Evolutionary conservation across 2,888 invertebrate species (phyloP), one percentile per base, ranked within the genome.

Genomic region (Heteromyza rotundicornis): DNA sequence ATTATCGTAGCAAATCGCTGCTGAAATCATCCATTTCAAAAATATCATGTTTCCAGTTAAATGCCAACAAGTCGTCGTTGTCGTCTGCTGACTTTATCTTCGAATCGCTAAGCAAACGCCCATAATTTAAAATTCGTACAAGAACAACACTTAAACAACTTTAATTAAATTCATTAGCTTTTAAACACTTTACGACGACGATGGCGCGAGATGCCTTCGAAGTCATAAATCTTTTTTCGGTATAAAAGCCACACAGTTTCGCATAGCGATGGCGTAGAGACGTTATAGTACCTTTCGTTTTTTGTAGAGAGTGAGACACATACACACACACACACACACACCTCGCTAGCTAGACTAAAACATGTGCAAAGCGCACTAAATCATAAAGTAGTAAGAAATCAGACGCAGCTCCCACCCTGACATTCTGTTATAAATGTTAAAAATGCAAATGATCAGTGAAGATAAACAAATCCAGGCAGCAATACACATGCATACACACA

Each of bases 151-250:
- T 36, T 16, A 62, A 66, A 65, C 52, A 60, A 63, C 66, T 69
- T 70, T 68, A 70, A 70, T 70, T 68, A 70, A 69, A 70, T 70
- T 68, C 68, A 70, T 70, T 70, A 68, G 69, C 63, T 65, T 65
- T 66, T 64, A 57, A 62, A 68, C 60, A 60, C 60, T 60, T 62
- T 59, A 65, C 60, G 64, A 62, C 32, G 27, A n/a, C n/a, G n/a
- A n/a, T n/a, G n/a, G n/a, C n/a, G n/a, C n/a, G n/a, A n/a, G n/a
- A 23, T 16, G 52, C 52, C 16, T 24, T 7, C 24, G 17, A 24
- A 52, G 52, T n/a, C 52, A 52, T 52, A 52, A 52, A 52, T 52
- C 52, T 52, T 27, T 50, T 50, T 10, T 8, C 20, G 14, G 14
- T 14, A 40, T 40, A 40, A 40, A n/a, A 40, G 40, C 16, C 40